Conservation (phyloP, 2,888 invertebrate species). For the Coleophora deauratella region DNA sequence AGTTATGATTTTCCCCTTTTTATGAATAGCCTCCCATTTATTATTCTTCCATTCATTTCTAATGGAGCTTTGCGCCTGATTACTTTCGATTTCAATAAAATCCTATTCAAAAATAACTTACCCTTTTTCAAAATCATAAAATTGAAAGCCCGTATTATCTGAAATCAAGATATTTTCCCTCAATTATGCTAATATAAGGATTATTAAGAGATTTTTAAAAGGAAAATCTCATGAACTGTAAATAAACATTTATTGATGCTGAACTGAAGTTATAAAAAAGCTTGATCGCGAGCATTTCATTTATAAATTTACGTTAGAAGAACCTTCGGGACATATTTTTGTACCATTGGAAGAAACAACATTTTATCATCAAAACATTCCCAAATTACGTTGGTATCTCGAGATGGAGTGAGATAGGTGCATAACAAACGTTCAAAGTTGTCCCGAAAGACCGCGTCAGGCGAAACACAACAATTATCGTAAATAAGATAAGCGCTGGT, state of each 20-base stretch:
- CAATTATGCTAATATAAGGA: slow-evolving; percentile 2
- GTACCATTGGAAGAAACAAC: too few relatives aligned
- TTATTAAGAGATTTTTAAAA: too few relatives aligned
- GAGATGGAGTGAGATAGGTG: not conserved
- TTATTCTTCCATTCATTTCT: slow-evolving; percentile 32
- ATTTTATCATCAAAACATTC: not conserved
- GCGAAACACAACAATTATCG: slow-evolving; percentile 37
- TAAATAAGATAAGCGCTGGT: slow-evolving; percentile 54
- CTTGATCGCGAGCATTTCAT: too few relatives aligned
- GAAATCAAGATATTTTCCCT: slow-evolving; percentile 31
- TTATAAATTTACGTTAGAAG: too few relatives aligned
- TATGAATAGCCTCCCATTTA: slow-evolving; percentile 31
- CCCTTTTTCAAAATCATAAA: slow-evolving; percentile 40
- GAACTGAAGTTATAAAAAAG: too few relatives aligned
- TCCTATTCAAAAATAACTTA: slow-evolving; percentile 51
- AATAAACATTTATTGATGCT: too few relatives aligned
- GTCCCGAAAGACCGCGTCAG: slow-evolving; percentile 36
- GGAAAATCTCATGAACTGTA: too few relatives aligned
- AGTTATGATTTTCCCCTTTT: slow-evolving; percentile 18
- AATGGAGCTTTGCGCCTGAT: slow-evolving; percentile 33
- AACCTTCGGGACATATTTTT: too few relatives aligned
- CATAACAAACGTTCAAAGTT: slow-evolving; percentile 32
- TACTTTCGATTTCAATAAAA: slow-evolving; percentile 40
- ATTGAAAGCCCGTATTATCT: slow-evolving; percentile 28
- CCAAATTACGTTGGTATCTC: not conserved